Percentiles rank a stretch among this genome's conserved stretches.
Conservation (phyloP, 2,113 vertebrate genomes). For the Typhlomys cinereus region DNA sequence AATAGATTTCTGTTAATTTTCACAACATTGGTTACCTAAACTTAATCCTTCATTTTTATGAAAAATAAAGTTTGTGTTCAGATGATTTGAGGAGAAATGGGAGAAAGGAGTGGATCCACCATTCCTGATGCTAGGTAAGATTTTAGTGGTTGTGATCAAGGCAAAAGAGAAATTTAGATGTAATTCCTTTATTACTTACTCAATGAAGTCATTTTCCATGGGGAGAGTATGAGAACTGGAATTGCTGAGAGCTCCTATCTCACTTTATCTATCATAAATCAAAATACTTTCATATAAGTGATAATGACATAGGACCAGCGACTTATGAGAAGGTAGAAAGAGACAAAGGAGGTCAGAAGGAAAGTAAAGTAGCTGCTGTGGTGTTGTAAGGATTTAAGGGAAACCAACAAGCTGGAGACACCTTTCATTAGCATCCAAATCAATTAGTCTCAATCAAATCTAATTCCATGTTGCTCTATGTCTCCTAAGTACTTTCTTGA, state of each 20-base stretch:
- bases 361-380: background rate
- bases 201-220: constrained; percentile 77
- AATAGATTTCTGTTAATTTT: background rate
- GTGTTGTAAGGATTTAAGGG: background rate
- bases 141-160: constrained; percentile 68
- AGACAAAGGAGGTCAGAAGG: background rate
- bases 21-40: background rate
- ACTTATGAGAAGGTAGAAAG: background rate
- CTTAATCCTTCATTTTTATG: background rate
- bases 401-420: background rate
- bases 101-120: background rate
- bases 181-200: constrained; percentile 76
- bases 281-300: constrained; percentile 40
- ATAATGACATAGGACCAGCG: background rate
- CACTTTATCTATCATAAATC: constrained; percentile 43
- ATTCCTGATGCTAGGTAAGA: constrained; percentile 50
- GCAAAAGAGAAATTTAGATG: constrained; percentile 71
- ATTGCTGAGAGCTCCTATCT: constrained; percentile 38
- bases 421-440: constrained; percentile 37
- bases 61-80: constrained; percentile 39
- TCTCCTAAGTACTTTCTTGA: constrained; percentile 43
- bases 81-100: background rate
- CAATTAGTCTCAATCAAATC: constrained; percentile 44
- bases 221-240: constrained; percentile 34
- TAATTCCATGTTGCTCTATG: constrained; percentile 19